Percentiles rank a stretch among this genome's conserved stretches.
Evolutionary conservation across 2,113 vertebrate genomes (phyloP).

Genomic region (Psilopogon haemacephalus): DNA sequence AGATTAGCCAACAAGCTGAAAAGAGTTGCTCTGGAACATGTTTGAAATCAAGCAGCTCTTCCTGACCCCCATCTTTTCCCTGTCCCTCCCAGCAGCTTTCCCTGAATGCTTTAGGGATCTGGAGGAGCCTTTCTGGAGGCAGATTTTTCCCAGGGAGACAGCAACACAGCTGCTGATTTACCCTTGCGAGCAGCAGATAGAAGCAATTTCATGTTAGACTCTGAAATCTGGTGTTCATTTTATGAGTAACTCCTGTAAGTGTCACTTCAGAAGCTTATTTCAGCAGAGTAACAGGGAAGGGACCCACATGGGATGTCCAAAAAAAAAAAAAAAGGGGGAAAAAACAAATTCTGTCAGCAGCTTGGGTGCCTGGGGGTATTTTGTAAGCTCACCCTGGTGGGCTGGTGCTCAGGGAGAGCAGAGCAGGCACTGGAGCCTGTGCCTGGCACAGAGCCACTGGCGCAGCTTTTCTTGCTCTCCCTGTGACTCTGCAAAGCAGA

Average conservation of each 20-base stretch:
- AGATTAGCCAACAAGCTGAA: slow-evolving; percentile 41
- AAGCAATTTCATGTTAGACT: slow-evolving; percentile 45
- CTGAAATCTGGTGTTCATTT: slow-evolving; percentile 15
- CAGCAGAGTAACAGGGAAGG: not conserved
- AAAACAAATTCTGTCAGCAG: not conserved
- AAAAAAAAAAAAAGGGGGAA: not conserved
- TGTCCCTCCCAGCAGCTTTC: not conserved
- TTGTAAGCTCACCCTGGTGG: not conserved
- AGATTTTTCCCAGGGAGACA: not conserved
- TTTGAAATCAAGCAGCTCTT: not conserved
- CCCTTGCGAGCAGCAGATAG: not conserved
- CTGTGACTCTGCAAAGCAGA: not conserved
- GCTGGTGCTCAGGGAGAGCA: not conserved
- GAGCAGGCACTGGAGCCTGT: not conserved
- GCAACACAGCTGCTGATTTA: not conserved
- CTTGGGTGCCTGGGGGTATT: not conserved
- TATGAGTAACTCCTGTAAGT: slow-evolving; percentile 9
- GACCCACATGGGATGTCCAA: not conserved
- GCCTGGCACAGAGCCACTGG: not conserved
- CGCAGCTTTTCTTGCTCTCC: not conserved
- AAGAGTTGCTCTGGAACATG: not conserved
- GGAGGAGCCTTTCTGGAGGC: not conserved
- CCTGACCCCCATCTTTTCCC: not conserved
- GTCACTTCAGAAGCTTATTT: not conserved
- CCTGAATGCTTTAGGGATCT: not conserved